Evolutionary conservation across 2,113 vertebrate species (phyloP).

Genomic region (Octodon degus): DNA sequence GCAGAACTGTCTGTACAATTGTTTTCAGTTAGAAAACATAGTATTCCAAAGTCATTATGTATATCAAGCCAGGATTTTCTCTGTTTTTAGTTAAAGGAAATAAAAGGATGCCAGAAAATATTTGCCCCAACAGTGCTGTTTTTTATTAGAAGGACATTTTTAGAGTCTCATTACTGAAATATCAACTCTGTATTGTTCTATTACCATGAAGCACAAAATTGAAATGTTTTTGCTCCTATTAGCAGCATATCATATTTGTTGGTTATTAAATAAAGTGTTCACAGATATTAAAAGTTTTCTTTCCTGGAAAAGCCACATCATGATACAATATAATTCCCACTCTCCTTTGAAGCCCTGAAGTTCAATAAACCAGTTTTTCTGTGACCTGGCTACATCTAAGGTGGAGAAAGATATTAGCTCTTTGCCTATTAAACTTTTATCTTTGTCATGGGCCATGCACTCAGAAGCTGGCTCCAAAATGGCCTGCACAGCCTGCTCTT

Average conservation of each 20-base stretch:
- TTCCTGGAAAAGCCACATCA: slow-evolving; percentile 50
- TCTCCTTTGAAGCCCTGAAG: slow-evolving; percentile 53
- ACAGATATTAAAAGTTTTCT: slow-evolving; percentile 71
- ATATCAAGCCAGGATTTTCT: slow-evolving; percentile 68
- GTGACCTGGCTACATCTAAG: not conserved
- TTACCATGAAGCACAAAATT: slow-evolving; percentile 78
- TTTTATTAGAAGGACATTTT: slow-evolving; percentile 78
- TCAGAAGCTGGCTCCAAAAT: not conserved
- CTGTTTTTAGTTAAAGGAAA: slow-evolving; percentile 78
- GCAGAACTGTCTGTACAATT: slow-evolving; percentile 24
- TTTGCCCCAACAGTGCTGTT: slow-evolving; percentile 76
- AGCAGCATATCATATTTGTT: slow-evolving; percentile 73
- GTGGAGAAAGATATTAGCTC: slow-evolving; percentile 30
- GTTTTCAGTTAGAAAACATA: slow-evolving; percentile 50
- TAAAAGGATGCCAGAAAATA: slow-evolving; percentile 75
- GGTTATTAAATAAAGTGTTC: slow-evolving; percentile 78
- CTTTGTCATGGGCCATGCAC: not conserved
- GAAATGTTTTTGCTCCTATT: slow-evolving; percentile 48
- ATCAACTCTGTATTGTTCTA: slow-evolving; percentile 63
- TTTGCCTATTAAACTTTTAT: not conserved
- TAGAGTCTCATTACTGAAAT: slow-evolving; percentile 51
- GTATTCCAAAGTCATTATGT: slow-evolving; percentile 56
- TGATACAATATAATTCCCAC: slow-evolving; percentile 62
- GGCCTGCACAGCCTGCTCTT: not conserved
- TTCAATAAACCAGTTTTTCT: slow-evolving; percentile 70